Base-by-base conservation (phyloP, 2,888 invertebrate species). In the Autographa gamma region DNA sequence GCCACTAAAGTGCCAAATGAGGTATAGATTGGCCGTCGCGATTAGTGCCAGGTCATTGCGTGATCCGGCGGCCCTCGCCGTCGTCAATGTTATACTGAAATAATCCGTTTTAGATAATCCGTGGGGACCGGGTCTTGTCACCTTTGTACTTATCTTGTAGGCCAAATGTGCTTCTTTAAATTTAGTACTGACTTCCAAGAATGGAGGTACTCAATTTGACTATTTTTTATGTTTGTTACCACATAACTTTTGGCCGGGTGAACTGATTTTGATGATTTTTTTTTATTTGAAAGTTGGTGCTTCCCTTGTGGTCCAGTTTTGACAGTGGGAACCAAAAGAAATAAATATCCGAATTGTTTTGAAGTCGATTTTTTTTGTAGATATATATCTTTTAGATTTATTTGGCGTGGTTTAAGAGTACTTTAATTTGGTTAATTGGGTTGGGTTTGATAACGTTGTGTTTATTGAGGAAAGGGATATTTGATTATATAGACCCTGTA, bases 31-130 rank as follows among this genome's bases (percentile, higher is more conserved):
- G 86, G 76, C 71, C 77, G 76, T 70, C n/a, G 59, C 80, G 85
- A 88, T 90, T 89, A 89, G 76, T 83, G 66, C 65, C 84, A 80
- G 81, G 71, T 67, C 83, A 82, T 67, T 82, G 83, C 80, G 82
- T 82, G 81, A 77, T 80, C 84, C 83, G 64, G 18, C 63, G 69
- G 76, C 76, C 85, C 76, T 71, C 69, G 59, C 48, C 41, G 16
- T 60, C 76, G 76, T 41, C 85, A 79, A 78, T 78, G 83, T 78
- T 80, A 71, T 79, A 60, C 69, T 71, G 77, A 69, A 71, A 76
- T 82, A 85, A 86, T 85, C 87, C 81, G 80, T 69, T 85, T 80
- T 79, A 74, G 82, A 85, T 87, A 83, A 85, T 85, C 86, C 86
- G 8, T 9, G 25, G 25, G 25, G 25, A 25, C 25, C 25, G 25